Evolutionary conservation across 2,113 vertebrate genomes (phyloP), one percentile per base, ranked within the genome.

Genomic region (Tetraodon nigroviridis): DNA sequence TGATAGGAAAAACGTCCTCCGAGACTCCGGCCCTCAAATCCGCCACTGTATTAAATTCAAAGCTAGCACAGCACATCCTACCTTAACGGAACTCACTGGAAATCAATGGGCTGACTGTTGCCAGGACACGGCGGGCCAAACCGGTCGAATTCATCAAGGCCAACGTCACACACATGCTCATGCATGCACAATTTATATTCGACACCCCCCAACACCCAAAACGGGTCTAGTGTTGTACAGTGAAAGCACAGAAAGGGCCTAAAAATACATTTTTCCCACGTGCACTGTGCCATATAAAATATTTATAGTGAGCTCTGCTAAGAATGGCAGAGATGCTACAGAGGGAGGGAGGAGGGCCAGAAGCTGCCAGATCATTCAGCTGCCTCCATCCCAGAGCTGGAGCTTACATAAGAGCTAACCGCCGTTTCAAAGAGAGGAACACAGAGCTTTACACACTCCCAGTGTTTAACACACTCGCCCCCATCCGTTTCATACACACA

Each of bases 261-360:
- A 90, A 88, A 91, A 90, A 90, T 90, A 90, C 3, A 70, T 80
- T 83, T 84, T 86, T 87, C 88, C 89, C 88, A 88, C 83, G 78
- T 90, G 89, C 76, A 73, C 89, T 86, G 87, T 89, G 86, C 88
- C 83, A 90, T 90, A 89, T 91, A 76, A 90, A 90, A 90, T 90
- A 91, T 91, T 92, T 89, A 91, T 88, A 89, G 88, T 77, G 61
- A 75, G 69, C 79, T 72, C 84, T 85, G 85, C 82, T 85, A 62
- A 76, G 78, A 79, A 83, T 81, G 87, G 81, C 66, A 79, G 62
- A 73, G 67, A 69, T 65, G 81, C 44, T 53, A 68, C 40, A 75
- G 51, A 61, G 46, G 58, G 64, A 58, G 40, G 41, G 65, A 32
- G 71, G 61, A 41, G 24, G 17, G 29, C 21, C 15, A 16, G 51